Base-by-base conservation (phyloP, 2,888 invertebrate genomes). In the Apodemia duryi region DNA sequence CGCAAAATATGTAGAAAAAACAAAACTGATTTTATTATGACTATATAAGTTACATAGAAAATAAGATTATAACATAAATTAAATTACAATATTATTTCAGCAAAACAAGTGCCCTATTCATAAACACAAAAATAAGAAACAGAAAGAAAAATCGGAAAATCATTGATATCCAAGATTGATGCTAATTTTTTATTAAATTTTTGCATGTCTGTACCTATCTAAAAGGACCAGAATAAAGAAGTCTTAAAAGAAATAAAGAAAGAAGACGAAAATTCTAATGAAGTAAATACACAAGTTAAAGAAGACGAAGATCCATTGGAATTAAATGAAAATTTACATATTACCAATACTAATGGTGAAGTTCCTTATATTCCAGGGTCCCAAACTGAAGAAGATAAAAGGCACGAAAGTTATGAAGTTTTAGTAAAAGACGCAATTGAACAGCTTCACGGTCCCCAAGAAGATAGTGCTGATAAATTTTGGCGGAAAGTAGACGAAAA, bases 321-420 rank as follows among this genome's bases (percentile, higher is more conserved):
- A 60, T 73, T 88, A 61, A 73, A 80, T 69, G 72, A 76, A 66
- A 80, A 79, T 63, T 83, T 83, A 75, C 76, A 84, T 66, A 85
- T 87, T 2, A 72, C 82, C 51, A 86, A 88, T 68, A 73, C 69
- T 6, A 82, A 85, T 9, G 90, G 90, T 1, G 77, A 81, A 57
- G 84, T 84, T 0, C 91, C 91, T 6, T 94, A 94, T 70, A 81
- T 93, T 9, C 94, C 94, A 3, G 94, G 94, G 4, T 86, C 92
- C 61, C 75, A 93, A 52, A 93, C 94, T 10, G 92, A 93, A 41
- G 79, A 84, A n/a, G 86, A 92, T 35, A 82, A 92, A 73, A 82
- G 92, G 64, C 90, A 92, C 72, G 87, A 90, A 38, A 92, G 83
- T 68, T 86, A 93, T 73, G 81, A 92, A 2, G 74, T 86, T 21